Percentiles rank a stretch among this genome's conserved stretches.
Conservation (phyloP, 37 sponge, comb jelly and placozoan genomes). For the Petrosia ficiformis region DNA sequence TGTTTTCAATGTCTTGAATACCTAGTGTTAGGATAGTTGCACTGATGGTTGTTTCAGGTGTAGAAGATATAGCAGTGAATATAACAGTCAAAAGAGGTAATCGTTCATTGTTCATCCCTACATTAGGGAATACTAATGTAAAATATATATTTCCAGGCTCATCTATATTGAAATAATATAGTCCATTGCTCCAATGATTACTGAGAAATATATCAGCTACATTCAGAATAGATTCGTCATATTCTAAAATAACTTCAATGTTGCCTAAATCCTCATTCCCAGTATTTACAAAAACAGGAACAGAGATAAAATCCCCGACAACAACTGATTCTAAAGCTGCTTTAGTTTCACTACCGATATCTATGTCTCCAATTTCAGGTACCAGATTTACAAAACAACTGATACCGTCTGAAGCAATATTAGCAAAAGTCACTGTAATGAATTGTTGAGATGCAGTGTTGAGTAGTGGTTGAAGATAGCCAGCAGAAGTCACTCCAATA, state of each 20-base stretch:
- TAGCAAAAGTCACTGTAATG: constrained; percentile 9
- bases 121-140: constrained; percentile 20
- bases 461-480: constrained; percentile 21
- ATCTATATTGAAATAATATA: constrained; percentile 31
- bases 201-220: constrained; percentile 11
- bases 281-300: constrained; percentile 63
- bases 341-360: constrained; percentile 41
- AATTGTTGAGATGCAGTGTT: constrained; percentile 20
- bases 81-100: constrained; percentile 46
- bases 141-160: constrained; percentile 32
- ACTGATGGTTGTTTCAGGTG: constrained; percentile 2
- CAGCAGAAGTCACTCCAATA: constrained; percentile 3
- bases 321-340: constrained; percentile 22
- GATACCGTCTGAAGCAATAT: neutral
- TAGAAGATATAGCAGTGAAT: constrained; percentile 3
- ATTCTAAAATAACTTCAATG: constrained; percentile 38
- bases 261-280: constrained; percentile 40
- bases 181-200: constrained; percentile 25
- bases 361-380: constrained; percentile 77
- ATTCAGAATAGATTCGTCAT: constrained; percentile 20
- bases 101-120: constrained; percentile 10
- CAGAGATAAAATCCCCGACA: neutral
- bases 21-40: no score
- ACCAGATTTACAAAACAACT: constrained; percentile 61
- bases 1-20: no score